A percentile compares a stretch with the other conserved stretches of the same genome.
phyloP scores from a whole-genome alignment of 2,888 invertebrate genomes.

The Apotomis betuletana region DNA sequence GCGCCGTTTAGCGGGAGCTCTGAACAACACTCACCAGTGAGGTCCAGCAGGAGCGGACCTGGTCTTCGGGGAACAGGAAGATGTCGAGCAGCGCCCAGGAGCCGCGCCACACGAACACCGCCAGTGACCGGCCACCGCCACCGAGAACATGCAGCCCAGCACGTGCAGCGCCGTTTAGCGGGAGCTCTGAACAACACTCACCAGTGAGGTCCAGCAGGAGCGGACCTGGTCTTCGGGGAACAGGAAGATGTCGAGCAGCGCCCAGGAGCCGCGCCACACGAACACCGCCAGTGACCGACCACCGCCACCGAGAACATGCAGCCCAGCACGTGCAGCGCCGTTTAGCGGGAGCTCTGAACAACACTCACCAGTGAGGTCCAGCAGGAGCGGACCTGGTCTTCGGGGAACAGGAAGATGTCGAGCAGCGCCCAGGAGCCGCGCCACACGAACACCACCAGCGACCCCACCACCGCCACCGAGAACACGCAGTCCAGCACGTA shows the following conservation, averaged over 20 bases:
- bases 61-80: constrained; percentile 89
- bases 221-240: constrained; percentile 87
- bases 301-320: constrained; percentile 93
- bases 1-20: constrained; percentile 87
- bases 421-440: constrained; percentile 92
- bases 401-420: constrained; percentile 91
- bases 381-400: constrained; percentile 86
- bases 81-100: constrained; percentile 92
- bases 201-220: constrained; percentile 91
- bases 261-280: constrained; percentile 95
- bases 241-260: constrained; percentile 90
- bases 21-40: constrained; percentile 87
- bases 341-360: constrained; percentile 85
- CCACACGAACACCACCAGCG: constrained; percentile 94
- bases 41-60: constrained; percentile 87
- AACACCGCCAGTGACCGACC: constrained; percentile 92
- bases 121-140: constrained; percentile 91
- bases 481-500: constrained; percentile 93
- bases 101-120: constrained; percentile 95
- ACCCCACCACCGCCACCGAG: constrained; percentile 92
- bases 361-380: constrained; percentile 91
- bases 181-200: constrained; percentile 85
- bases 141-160: constrained; percentile 93
- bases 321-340: constrained; percentile 90
- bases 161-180: constrained; percentile 89